phyloP scores from a whole-genome alignment of 1,140 invertebrate species.

The Zaprionus kolodkinae region DNA sequence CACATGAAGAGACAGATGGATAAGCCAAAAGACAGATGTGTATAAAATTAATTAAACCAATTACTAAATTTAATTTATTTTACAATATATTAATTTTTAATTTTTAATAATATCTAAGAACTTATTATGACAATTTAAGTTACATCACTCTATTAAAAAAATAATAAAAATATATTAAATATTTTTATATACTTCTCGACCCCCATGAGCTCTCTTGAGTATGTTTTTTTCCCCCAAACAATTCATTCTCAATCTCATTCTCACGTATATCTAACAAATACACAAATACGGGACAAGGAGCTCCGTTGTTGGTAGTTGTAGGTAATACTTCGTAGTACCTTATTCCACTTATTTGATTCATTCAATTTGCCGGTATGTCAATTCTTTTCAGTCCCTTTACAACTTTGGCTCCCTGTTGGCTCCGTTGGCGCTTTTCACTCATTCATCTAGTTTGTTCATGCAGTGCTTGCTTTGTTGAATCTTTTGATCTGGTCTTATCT shows the following conservation, averaged over 20 bases:
- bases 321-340: background rate
- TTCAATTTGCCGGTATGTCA: constrained; percentile 8
- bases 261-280: background rate
- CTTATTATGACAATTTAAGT: too few relatives aligned
- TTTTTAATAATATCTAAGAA: too few relatives aligned
- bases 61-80: too few relatives aligned
- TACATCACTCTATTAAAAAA: too few relatives aligned
- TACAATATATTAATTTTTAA: too few relatives aligned
- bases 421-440: constrained; percentile 11
- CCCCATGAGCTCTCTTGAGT: background rate
- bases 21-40: too few relatives aligned
- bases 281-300: background rate
- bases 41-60: too few relatives aligned
- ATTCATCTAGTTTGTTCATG: constrained; percentile 18
- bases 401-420: background rate
- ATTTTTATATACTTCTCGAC: too few relatives aligned
- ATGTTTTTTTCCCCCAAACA: background rate
- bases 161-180: too few relatives aligned
- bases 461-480: constrained; percentile 15
- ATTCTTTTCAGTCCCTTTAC: constrained; percentile 17
- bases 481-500: constrained; percentile 19
- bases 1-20: too few relatives aligned
- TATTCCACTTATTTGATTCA: constrained; percentile 22
- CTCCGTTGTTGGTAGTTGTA: background rate
- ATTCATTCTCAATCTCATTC: background rate